Base-by-base conservation (phyloP, 2,113 vertebrate species). In the Caranx melampygus region DNA sequence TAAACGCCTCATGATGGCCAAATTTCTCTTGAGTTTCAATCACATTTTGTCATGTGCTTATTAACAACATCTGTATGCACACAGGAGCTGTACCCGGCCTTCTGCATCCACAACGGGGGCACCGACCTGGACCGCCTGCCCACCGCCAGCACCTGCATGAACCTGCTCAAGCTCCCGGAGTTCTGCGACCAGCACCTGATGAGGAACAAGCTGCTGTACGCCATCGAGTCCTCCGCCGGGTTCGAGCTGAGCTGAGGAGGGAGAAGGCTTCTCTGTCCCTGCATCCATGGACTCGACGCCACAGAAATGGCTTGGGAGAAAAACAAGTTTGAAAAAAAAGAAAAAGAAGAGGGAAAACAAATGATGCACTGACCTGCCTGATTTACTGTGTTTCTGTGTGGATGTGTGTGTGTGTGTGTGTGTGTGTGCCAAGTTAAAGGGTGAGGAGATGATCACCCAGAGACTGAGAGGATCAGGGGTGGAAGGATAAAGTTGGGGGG, bases 81-180 rank as follows among this genome's bases (percentile, higher is more conserved):
- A 21, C 92, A 99, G 98, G 98, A 99, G 92, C 93, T 99, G 21
- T 98, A 99, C 83, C 98, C 98, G 6, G 98, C 97, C 0, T 99
- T 99, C 94, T 99, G 98, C 92, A 97, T 99, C 85, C 98, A 99
- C 93, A 98, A 99, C 0, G 98, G 98, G 20, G 98, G 98, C 55
- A 94, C 90, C 0, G 98, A 99, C 91, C 94, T 99, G 81, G 98
- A 99, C 72, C 95, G 98, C 63, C 94, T 99, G 0, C 98, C 98
- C 83, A 99, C 98, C 1, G 97, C 98, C 94, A 99, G 98, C 92
- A 99, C 98, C 90, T 99, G 98, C 95, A 99, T 99, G 98, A 99
- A 99, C 94, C 96, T 99, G 82, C 95, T 99, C 74, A 99, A 99
- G 90, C 97, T 99, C 33, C 98, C 98, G 0, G 98, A 99, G 91